A percentile compares a stretch with the other conserved stretches of the same genome.
Evolutionary conservation across 2,888 invertebrate species (phyloP).

Genomic region (Limenitis camilla): DNA sequence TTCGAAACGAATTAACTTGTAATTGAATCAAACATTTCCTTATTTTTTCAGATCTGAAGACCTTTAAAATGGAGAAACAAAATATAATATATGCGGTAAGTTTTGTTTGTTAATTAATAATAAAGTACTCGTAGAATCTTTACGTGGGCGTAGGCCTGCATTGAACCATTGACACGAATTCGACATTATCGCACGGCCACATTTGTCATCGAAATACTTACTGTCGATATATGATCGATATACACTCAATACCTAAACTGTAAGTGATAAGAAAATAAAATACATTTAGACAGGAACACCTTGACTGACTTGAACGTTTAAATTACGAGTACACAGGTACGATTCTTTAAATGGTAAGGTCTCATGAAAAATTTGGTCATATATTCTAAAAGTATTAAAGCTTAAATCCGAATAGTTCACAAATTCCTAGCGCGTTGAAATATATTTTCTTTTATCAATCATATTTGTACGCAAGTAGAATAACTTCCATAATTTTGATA

Average conservation of each 20-base stretch:
- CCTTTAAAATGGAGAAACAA: conserved; percentile 54
- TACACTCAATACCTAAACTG: conserved; percentile 17
- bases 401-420: conserved; percentile 2
- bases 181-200: conserved; percentile 30
- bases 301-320: conserved; percentile 20
- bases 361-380: conserved; percentile 16
- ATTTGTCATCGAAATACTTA: conserved; percentile 33
- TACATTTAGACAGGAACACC: conserved; percentile 18
- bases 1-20: too few relatives aligned
- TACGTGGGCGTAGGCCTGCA: conserved; percentile 24
- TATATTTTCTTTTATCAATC: too few relatives aligned
- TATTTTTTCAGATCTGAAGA: conserved; percentile 23
- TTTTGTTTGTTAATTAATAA: neutral
- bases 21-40: neutral
- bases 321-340: conserved; percentile 13
- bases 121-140: neutral
- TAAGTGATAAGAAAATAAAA: conserved; percentile 21
- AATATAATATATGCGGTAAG: conserved; percentile 67
- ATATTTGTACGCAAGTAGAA: too few relatives aligned
- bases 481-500: too few relatives aligned
- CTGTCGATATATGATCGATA: conserved; percentile 28
- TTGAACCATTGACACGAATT: conserved; percentile 45
- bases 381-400: conserved; percentile 12
- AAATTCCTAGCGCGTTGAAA: conserved; percentile 4
- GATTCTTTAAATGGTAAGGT: conserved; percentile 19